Conservation (phyloP, 2,797 vertebrate species). For the Anabacerthia variegaticeps region DNA sequence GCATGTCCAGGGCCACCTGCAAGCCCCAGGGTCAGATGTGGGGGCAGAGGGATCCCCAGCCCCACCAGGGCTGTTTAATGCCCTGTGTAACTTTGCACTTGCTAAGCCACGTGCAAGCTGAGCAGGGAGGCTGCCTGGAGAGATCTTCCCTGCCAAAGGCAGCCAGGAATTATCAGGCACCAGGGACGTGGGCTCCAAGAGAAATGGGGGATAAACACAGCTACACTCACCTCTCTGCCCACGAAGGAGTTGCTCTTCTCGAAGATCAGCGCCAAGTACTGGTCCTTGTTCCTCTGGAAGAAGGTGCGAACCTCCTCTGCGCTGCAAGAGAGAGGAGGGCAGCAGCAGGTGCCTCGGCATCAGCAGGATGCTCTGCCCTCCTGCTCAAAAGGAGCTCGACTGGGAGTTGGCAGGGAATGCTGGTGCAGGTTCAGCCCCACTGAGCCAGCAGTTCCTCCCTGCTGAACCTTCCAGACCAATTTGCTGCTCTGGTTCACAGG, state of each 20-base stretch:
- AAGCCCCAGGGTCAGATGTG: background rate
- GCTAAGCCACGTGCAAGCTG: background rate
- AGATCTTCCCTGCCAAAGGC: background rate
- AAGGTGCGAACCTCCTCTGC: constrained; percentile 82
- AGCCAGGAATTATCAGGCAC: background rate
- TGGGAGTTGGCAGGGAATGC: background rate
- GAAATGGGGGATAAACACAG: background rate
- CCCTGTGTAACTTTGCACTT: background rate
- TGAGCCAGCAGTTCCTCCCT: background rate
- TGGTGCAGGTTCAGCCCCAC: background rate
- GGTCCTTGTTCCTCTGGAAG: constrained; percentile 81
- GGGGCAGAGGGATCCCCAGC: background rate
- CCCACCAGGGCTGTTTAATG: background rate
- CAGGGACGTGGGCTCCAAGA: accelerated
- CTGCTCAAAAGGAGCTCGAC: accelerated
- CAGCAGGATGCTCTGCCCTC: background rate
- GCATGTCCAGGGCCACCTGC: constrained; percentile 90
- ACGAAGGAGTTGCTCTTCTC: constrained; percentile 83
- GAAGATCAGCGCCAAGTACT: constrained; percentile 88
- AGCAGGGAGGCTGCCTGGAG: background rate
- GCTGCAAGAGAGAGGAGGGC: constrained; percentile 72
- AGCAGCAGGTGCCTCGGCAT: background rate
- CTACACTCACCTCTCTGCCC: constrained; percentile 87
- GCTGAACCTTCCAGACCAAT: background rate
- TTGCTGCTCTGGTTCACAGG: background rate